Evolutionary conservation across 2,113 vertebrate genomes (phyloP).

Genomic region (Pitta sordida): DNA sequence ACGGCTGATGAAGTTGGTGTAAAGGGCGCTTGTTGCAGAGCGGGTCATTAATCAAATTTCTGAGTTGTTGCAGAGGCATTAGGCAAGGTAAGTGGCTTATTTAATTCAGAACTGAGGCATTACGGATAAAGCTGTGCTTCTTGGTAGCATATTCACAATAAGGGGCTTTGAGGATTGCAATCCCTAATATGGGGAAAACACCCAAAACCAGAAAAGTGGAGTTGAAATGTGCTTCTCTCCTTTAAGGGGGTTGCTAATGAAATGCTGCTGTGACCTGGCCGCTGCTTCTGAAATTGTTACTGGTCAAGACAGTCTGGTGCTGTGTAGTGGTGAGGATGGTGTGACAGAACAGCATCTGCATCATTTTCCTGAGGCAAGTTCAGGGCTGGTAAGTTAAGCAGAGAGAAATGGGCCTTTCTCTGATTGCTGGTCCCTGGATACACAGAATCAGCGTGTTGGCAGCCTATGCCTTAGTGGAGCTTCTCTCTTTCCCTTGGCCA

Average conservation of each 20-base stretch:
- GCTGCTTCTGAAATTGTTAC: neutral
- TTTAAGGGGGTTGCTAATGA: neutral
- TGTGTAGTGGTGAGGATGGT: neutral
- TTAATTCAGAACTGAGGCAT: neutral
- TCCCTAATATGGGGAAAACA: neutral
- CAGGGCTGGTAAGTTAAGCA: neutral
- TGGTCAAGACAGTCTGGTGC: neutral
- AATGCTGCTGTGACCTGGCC: neutral
- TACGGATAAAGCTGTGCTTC: neutral
- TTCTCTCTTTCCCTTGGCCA: neutral
- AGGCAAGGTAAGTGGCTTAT: conserved; percentile 12
- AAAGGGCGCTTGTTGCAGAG: neutral
- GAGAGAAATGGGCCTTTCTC: neutral
- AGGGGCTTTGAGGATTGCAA: neutral
- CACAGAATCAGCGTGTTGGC: neutral
- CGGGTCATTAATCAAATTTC: neutral
- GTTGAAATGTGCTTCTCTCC: neutral
- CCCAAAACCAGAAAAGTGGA: neutral
- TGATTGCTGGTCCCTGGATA: neutral
- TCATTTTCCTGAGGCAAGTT: neutral
- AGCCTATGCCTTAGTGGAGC: too few relatives aligned
- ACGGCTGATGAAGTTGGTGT: neutral
- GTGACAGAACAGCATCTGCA: neutral
- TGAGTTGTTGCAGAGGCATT: neutral
- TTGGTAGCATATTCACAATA: neutral